Evolutionary conservation across 2,888 invertebrate genomes (phyloP).

Genomic region (Alcis repandata): DNA sequence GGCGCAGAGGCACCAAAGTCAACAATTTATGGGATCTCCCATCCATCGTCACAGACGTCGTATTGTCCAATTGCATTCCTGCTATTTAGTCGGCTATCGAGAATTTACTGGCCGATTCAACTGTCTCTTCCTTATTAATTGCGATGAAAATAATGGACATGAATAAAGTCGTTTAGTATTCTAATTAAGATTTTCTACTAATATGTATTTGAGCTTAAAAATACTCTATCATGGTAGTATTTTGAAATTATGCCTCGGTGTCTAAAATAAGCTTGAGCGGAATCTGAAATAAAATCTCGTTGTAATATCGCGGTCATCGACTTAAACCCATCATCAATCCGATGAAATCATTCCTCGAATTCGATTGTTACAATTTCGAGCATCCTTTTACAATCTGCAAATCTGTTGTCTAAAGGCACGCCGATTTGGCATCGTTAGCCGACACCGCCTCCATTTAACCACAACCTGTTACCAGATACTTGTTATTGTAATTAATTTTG

Average conservation of each 20-base stretch:
- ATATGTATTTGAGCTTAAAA: not conserved
- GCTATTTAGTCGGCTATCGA: constrained; percentile 52
- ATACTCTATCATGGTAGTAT: not conserved
- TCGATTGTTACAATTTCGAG: constrained; percentile 15
- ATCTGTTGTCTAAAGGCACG: not conserved
- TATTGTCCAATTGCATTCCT: constrained; percentile 78
- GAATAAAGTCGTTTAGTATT: constrained; percentile 23
- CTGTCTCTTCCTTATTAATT: constrained; percentile 35
- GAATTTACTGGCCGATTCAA: constrained; percentile 61
- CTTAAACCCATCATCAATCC: constrained; percentile 1
- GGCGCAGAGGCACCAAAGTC: constrained; percentile 58
- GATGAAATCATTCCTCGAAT: constrained; percentile 10
- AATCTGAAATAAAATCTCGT: constrained; percentile 15
- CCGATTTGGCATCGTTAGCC: constrained; percentile 11
- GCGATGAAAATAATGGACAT: constrained; percentile 23
- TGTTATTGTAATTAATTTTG: constrained; percentile 73
- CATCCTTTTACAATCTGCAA: constrained; percentile 9
- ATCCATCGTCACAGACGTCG: constrained; percentile 70
- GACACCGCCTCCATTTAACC: constrained; percentile 49
- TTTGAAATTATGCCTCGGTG: constrained; percentile 1
- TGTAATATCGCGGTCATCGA: constrained; percentile 30
- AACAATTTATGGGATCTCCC: constrained; percentile 74
- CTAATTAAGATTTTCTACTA: constrained; percentile 23
- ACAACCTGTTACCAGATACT: constrained; percentile 58
- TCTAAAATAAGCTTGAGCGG: constrained; percentile 14